phyloP scores from a whole-genome alignment of 2,797 vertebrate genomes.

The Dromococcyx pavoninus region DNA sequence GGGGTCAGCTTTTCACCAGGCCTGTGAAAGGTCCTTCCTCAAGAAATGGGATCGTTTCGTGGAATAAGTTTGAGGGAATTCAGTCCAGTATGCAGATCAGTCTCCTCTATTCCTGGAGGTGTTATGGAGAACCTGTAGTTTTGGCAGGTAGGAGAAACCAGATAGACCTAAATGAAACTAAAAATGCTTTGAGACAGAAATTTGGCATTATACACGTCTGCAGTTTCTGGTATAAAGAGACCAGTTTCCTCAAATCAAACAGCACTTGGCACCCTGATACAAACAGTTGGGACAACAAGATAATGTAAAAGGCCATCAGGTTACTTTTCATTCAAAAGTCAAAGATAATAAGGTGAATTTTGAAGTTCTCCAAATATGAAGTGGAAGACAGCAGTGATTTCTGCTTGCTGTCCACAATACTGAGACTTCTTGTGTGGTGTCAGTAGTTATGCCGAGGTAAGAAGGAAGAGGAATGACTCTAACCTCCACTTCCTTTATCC shows the following conservation, averaged over 20 bases:
- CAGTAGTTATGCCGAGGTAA: not conserved
- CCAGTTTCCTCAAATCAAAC: not conserved
- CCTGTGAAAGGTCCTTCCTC: not conserved
- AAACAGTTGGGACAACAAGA: not conserved
- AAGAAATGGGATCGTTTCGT: not conserved
- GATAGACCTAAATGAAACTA: not conserved
- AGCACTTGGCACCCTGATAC: not conserved
- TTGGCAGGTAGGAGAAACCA: not conserved
- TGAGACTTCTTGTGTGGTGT: conserved; percentile 1
- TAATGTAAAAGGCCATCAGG: not conserved
- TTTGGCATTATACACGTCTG: not conserved
- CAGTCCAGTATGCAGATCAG: not conserved
- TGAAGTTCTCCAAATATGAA: not conserved
- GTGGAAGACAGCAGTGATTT: not conserved
- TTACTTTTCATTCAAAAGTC: not conserved
- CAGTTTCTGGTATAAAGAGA: not conserved
- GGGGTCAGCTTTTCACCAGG: not conserved
- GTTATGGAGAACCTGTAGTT: not conserved
- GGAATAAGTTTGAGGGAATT: not conserved
- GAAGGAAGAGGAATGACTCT: not conserved
- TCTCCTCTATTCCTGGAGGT: not conserved
- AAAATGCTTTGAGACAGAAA: not conserved
- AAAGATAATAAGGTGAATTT: not conserved
- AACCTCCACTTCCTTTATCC: not conserved
- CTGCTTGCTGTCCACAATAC: not conserved